Evolutionary conservation across 2,888 invertebrate species (phyloP).

Genomic region (Hirtodrosophila confusa): DNA sequence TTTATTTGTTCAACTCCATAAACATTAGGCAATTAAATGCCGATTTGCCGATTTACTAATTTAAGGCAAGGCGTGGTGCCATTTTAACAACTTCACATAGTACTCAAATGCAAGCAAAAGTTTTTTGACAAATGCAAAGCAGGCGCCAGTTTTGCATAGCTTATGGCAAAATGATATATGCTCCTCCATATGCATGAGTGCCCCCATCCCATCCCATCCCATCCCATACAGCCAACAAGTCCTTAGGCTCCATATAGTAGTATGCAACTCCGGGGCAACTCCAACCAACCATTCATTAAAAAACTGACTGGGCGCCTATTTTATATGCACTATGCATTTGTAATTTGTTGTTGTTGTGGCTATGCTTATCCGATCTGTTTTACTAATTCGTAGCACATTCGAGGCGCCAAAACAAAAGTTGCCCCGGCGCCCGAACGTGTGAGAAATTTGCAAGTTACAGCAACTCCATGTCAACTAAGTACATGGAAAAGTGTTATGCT

Average conservation of each 20-base stretch:
- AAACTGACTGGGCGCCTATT: constrained; percentile 63
- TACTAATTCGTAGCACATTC: constrained; percentile 79
- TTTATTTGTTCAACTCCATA: constrained; percentile 57
- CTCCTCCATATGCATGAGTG: constrained; percentile 43
- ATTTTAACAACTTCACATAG: constrained; percentile 49
- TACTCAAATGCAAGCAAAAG: constrained; percentile 8
- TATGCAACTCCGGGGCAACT: constrained; percentile 5
- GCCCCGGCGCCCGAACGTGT: constrained; percentile 60
- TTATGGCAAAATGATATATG: constrained; percentile 63
- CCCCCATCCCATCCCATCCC: not conserved
- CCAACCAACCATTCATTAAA: constrained; percentile 68
- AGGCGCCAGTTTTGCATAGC: constrained; percentile 48
- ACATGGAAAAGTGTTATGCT: constrained; percentile 30
- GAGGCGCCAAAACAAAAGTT: constrained; percentile 72
- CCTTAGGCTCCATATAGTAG: constrained; percentile 24
- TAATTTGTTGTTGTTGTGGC: constrained; percentile 24
- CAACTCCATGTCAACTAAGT: constrained; percentile 16
- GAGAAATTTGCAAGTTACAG: constrained; percentile 52
- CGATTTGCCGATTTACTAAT: constrained; percentile 47
- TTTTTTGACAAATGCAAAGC: constrained; percentile 61
- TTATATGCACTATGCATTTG: constrained; percentile 61
- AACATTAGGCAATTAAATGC: constrained; percentile 49
- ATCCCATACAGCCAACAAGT: constrained; percentile 3
- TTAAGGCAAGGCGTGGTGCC: constrained; percentile 62
- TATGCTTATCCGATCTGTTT: constrained; percentile 81